Base-by-base conservation (phyloP, 2,888 invertebrate genomes). In the Tiphia femorata region DNA sequence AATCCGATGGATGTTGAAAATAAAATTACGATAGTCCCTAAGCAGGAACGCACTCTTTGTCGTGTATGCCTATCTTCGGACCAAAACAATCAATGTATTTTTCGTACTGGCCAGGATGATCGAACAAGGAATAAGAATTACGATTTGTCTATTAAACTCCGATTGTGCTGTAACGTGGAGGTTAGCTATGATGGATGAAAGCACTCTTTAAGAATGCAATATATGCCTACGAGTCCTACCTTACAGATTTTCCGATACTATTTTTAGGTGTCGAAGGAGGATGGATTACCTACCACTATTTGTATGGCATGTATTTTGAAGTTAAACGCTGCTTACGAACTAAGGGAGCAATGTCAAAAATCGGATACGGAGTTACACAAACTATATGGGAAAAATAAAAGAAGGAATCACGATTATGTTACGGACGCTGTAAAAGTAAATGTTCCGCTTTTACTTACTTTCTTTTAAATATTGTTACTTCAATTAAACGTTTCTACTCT, bases 271-370 rank as follows among this genome's bases (percentile, higher is more conserved):
- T 43, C 61, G 4, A 61, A 71, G 20, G 53, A 70, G 20, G 80
- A 81, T 59, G 80, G 79, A 27, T 65, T 80, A 47, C 80, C 80
- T 5, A 27, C 66, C 1, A 70, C 41, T 48, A 70, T 80, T 43
- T 80, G 80, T 46, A 49, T 38, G 12, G 58, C 62, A 25, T 80
- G 80, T 47, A 49, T 74, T 40, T 57, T 60, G 0, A 76, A 64
- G 37, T 54, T 80, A 8, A 59, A 70, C 16, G 58, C 67, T 12
- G 77, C 76, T 6, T 70, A 80, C 41, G 67, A 75, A 49, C 70
- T 80, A 40, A 67, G 79, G 51, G 55, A 64, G 33, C 76, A 76
- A 33, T 80, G 80, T 52, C 78, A 77, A 47, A 60, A 40, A 16
- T 67, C 75, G 1, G 80, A 80, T 43, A 35, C 58, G 19, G 66